These are phyloP conservation scores for Apotomis betuletana DNA, from an alignment of 2,888 invertebrate species.

Conservation along the genomic window DNA sequence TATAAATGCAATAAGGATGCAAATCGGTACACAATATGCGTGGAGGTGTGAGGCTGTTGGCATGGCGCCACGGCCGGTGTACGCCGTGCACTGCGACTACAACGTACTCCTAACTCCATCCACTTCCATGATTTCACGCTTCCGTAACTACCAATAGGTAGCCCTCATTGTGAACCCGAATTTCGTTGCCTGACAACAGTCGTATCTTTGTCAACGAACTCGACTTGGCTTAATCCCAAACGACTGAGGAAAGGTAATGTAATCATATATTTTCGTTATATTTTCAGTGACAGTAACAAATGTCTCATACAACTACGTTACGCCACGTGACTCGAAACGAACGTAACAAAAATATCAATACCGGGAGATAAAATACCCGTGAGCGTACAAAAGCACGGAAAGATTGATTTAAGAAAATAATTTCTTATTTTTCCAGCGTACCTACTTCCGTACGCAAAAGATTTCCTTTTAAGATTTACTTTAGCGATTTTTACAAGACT, in stretches of 20 bases:
- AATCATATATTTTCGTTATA: constrained; percentile 71
- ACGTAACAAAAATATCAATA: constrained; percentile 43
- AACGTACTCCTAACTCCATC: constrained; percentile 43
- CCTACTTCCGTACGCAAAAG: constrained; percentile 25
- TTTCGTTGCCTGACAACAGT: constrained; percentile 63
- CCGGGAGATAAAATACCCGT: constrained; percentile 38
- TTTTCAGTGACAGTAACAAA: constrained; percentile 68
- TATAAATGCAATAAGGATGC: constrained; percentile 32
- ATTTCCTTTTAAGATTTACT: constrained; percentile 40
- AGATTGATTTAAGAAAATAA: constrained; percentile 40
- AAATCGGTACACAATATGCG: constrained; percentile 30
- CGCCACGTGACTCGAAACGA: constrained; percentile 36
- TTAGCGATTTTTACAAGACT: constrained; percentile 59
- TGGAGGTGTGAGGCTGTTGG: constrained; percentile 41
- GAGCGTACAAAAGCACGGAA: constrained; percentile 38
- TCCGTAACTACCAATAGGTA: constrained; percentile 56
- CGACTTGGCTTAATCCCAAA: constrained; percentile 75
- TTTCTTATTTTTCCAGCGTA: constrained; percentile 33
- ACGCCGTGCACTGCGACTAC: constrained; percentile 38
- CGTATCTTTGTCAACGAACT: constrained; percentile 67
- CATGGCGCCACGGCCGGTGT: constrained; percentile 44
- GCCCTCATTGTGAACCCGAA: constrained; percentile 58
- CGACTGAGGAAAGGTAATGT: constrained; percentile 69
- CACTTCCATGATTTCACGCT: constrained; percentile 60
- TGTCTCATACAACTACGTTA: constrained; percentile 49